Percentiles rank a stretch among this genome's conserved stretches.
These are phyloP conservation scores for Poecile atricapillus DNA, from an alignment of 2,113 vertebrate species.

Conservation along the genomic window DNA sequence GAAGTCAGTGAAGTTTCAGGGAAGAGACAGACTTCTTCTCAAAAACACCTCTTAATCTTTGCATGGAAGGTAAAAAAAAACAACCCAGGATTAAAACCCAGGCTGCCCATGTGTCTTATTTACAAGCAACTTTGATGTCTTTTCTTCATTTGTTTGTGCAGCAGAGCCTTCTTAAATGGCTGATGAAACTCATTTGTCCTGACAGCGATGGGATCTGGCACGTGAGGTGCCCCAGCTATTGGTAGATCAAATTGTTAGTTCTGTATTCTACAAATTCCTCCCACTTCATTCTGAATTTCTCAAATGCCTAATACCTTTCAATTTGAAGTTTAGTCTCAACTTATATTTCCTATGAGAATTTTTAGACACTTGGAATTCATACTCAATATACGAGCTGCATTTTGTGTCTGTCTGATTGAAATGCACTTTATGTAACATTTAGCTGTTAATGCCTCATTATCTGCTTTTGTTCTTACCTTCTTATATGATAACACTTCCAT, in stretches of 20 bases:
- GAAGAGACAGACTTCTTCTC: not conserved
- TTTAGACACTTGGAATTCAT: not conserved
- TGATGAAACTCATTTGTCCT: not conserved
- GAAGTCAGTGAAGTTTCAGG: not conserved
- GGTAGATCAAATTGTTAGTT: not conserved
- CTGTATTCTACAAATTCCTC: not conserved
- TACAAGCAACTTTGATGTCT: not conserved
- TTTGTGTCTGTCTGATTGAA: not conserved
- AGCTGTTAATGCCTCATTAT: constrained; percentile 6
- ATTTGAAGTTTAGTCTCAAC: not conserved
- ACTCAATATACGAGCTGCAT: not conserved
- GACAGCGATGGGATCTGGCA: not conserved
- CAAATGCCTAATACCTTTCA: not conserved
- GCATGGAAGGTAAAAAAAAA: not conserved
- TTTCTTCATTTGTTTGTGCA: not conserved
- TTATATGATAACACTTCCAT: constrained; percentile 52
- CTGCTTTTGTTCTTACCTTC: constrained; percentile 66
- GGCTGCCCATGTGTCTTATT: not conserved
- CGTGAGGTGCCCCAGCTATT: not conserved
- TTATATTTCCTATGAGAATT: not conserved
- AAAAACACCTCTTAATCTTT: not conserved
- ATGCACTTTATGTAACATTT: not conserved
- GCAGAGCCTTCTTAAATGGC: not conserved
- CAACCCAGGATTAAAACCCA: not conserved
- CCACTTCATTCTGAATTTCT: not conserved